Conservation (phyloP, 2,797 vertebrate species). For the Stomatorhinus walkeri region DNA sequence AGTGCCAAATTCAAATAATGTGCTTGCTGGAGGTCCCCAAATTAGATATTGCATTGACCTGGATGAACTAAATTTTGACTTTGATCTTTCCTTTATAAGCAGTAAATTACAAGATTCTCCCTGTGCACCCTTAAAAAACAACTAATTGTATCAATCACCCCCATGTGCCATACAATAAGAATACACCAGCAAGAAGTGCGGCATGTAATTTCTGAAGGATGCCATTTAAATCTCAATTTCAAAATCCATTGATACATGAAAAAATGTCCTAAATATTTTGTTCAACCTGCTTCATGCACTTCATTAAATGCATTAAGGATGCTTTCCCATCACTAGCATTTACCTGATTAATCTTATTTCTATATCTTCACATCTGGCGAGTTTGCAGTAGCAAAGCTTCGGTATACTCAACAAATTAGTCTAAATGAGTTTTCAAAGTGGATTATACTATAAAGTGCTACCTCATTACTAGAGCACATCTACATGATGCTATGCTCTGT, state of each 20-base stretch:
- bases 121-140: constrained; percentile 1
- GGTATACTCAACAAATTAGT: background rate
- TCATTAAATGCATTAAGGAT: background rate
- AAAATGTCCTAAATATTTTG: background rate
- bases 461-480: background rate
- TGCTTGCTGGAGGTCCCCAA: constrained; percentile 47
- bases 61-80: constrained; percentile 52
- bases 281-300: background rate
- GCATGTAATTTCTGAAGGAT: background rate
- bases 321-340: background rate
- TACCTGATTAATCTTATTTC: background rate
- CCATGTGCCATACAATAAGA: background rate
- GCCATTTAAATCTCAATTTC: background rate
- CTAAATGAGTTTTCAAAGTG: constrained; percentile 16
- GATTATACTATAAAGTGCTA: constrained; percentile 4
- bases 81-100: constrained; percentile 49
- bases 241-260: background rate
- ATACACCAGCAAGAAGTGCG: background rate
- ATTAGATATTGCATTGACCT: constrained; percentile 55
- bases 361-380: constrained; percentile 1
- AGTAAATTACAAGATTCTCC: constrained; percentile 41
- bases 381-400: background rate
- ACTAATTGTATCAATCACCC: background rate
- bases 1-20: constrained; percentile 43
- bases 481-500: background rate